Percentiles rank a stretch among this genome's conserved stretches.
Evolutionary conservation across 2,113 vertebrate species (phyloP).

Genomic region (Tiliqua scincoides): DNA sequence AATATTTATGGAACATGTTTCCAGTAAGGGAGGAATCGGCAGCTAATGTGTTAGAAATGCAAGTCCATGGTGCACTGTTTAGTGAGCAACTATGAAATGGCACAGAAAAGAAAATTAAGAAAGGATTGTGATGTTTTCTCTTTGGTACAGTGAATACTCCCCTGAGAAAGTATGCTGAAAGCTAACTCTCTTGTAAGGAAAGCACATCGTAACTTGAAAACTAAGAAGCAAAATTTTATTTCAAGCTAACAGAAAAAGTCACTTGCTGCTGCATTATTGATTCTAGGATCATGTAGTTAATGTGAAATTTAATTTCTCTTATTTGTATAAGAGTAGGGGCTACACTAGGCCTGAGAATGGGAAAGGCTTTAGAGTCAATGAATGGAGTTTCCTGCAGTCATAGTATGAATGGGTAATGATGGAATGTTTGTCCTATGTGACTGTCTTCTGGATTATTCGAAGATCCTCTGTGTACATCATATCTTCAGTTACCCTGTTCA

Average conservation of each 20-base stretch:
- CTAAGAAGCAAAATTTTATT: slow-evolving; percentile 38
- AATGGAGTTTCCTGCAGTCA: slow-evolving; percentile 16
- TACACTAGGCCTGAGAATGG: not conserved
- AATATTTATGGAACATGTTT: slow-evolving; percentile 49
- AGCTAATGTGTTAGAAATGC: slow-evolving; percentile 85
- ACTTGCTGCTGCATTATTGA: slow-evolving; percentile 69
- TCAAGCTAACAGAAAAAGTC: slow-evolving; percentile 61
- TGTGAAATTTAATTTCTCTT: not conserved
- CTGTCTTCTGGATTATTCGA: not conserved
- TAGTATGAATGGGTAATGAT: not conserved
- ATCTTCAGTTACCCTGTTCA: not conserved
- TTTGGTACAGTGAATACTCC: slow-evolving; percentile 21
- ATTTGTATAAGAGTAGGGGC: not conserved
- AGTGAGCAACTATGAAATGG: slow-evolving; percentile 77
- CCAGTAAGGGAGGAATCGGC: slow-evolving; percentile 62
- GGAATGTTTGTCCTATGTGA: not conserved
- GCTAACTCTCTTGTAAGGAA: not conserved
- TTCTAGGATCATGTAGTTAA: slow-evolving; percentile 47
- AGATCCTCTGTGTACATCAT: not conserved
- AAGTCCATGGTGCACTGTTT: slow-evolving; percentile 13
- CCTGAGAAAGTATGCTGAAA: slow-evolving; percentile 13
- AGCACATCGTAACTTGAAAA: slow-evolving; percentile 44
- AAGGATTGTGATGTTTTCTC: slow-evolving; percentile 43
- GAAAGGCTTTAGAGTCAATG: not conserved
- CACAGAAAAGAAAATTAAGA: slow-evolving; percentile 51